Conservation (phyloP, 2,113 vertebrate genomes). For the Neogobius melanostomus region DNA sequence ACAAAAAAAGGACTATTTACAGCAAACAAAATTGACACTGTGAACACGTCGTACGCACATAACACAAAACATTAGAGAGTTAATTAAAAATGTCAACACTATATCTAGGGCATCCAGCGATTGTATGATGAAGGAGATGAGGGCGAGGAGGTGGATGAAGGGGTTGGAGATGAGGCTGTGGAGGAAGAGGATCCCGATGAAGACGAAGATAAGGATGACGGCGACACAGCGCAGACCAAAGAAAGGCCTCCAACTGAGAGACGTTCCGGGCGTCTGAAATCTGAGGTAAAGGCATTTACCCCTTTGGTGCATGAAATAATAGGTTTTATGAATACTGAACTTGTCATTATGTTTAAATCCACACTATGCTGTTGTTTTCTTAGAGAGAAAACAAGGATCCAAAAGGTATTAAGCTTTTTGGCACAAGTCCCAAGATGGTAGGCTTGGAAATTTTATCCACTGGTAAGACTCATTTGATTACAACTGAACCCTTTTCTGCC, state of each 20-base stretch:
- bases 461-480: conserved; percentile 54
- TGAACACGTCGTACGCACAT: neutral
- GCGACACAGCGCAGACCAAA: conserved; percentile 59
- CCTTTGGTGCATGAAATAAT: neutral
- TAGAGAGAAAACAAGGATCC: conserved; percentile 87
- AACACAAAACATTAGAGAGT: neutral
- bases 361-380: conserved; percentile 15
- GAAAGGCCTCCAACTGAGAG: conserved; percentile 65
- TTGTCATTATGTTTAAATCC: neutral
- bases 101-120: conserved; percentile 68
- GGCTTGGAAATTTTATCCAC: conserved; percentile 83
- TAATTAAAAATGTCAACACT: too few species aligned
- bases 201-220: conserved; percentile 64
- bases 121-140: conserved; percentile 74
- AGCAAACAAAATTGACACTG: neutral
- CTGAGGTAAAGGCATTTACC: conserved; percentile 63
- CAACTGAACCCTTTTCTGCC: neutral
- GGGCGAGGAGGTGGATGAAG: conserved; percentile 72
- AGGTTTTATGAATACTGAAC: neutral
- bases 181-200: conserved; percentile 73
- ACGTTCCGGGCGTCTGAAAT: conserved; percentile 77
- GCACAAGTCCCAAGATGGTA: conserved; percentile 88
- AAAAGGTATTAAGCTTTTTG: conserved; percentile 90
- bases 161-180: conserved; percentile 63
- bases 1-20: neutral